Evolutionary conservation across 2,888 invertebrate genomes (phyloP), one percentile per base, ranked within the genome.

Genomic region (Synanthedon formicaeformis): DNA sequence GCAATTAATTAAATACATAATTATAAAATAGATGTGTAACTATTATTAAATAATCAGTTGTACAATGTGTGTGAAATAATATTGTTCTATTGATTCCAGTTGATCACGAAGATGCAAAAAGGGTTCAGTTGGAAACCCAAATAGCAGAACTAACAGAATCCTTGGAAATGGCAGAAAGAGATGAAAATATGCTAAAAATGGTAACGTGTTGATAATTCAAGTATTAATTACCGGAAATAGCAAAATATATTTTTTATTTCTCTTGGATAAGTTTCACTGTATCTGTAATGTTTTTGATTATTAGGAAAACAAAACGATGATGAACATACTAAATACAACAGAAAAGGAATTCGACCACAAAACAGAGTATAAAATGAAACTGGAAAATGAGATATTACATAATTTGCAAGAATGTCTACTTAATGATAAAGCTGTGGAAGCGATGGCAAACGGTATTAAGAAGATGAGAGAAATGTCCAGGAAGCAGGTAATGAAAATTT

Each of bases 321-420:
- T 65, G 6, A 84, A 81, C 40, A 81, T 78, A 40, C 59, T 87
- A 40, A 80, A 72, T 50, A 73, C 64, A 40, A 78, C 80, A 0
- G 70, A 69, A 41, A 82, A 82, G 48, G 83, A 86, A 12, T 59
- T 66, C 5, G 91, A 92, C 12, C 89, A 87, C 55, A 78, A 89
- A 51, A 60, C 65, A 0, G 77, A 74, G n/a, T 78, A 82, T 50
- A 93, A 92, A 67, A 64, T 84, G 12, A 78, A 84, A 48, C 58
- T 92, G 50, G 94, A 95, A 69, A 91, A 92, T 55, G 79, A 89
- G 50, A 90, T 94, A 40, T 67, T 94, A 5, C 69, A 75, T 16
- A 88, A 90, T 55, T 78, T 94, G 1, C 92, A 93, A 64, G 91
- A 92, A 11, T 91, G 92, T 64, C 71, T 92, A 4, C 88, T 91